These are phyloP conservation scores for Zygaena filipendulae DNA, from an alignment of 2,888 invertebrate genomes.

Conservation along the genomic window DNA sequence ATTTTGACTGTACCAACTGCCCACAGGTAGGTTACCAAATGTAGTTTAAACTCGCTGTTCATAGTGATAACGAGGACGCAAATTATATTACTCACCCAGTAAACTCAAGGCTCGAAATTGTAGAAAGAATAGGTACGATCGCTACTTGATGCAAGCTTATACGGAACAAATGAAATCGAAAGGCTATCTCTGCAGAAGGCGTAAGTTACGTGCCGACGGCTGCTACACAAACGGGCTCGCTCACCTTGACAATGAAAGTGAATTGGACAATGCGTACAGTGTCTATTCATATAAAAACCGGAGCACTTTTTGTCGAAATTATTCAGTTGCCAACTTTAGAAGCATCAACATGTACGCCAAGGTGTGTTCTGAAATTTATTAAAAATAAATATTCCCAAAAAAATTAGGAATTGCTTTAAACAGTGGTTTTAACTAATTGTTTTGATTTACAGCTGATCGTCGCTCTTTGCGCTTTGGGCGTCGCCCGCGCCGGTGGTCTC, in stretches of 20 bases:
- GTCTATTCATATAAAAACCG: slow-evolving; percentile 56
- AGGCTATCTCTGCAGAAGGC: slow-evolving; percentile 55
- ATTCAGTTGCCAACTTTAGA: slow-evolving; percentile 63
- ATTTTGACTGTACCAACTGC: too few relatives aligned
- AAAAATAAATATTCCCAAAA: slow-evolving; percentile 5
- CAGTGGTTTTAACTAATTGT: too few relatives aligned
- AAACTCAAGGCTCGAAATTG: slow-evolving; percentile 39
- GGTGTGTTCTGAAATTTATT: slow-evolving; percentile 32
- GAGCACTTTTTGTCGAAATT: slow-evolving; percentile 49
- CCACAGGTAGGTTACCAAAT: too few relatives aligned
- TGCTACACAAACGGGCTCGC: slow-evolving; percentile 28
- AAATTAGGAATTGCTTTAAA: too few relatives aligned
- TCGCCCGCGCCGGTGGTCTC: slow-evolving; percentile 67
- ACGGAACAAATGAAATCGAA: slow-evolving; percentile 56
- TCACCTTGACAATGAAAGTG: slow-evolving; percentile 66
- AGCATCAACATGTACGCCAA: slow-evolving; percentile 65
- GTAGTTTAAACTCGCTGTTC: too few relatives aligned
- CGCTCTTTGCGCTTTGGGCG: slow-evolving; percentile 69
- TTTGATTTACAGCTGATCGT: slow-evolving; percentile 58
- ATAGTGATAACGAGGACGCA: too few relatives aligned
- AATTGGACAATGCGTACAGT: slow-evolving; percentile 39
- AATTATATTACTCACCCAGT: too few relatives aligned
- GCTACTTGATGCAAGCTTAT: slow-evolving; percentile 35
- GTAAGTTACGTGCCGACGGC: slow-evolving; percentile 32
- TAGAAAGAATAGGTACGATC: too few relatives aligned